phyloP scores from a whole-genome alignment of 2,797 vertebrate species.

The Paramormyrops hopkinsi region DNA sequence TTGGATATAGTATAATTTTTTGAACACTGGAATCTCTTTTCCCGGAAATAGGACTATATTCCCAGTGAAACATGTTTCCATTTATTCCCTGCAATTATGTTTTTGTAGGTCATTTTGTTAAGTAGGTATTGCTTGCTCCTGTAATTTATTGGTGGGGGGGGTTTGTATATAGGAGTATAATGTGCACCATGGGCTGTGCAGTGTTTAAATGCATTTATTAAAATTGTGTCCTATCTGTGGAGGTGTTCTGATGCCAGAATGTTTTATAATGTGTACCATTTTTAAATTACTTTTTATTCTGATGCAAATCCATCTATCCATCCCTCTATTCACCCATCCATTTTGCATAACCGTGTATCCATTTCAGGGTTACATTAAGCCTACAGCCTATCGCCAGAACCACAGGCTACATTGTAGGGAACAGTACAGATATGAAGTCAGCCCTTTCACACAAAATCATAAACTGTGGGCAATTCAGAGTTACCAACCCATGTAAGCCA shows the following conservation, averaged over 20 bases:
- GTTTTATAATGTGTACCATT: background rate
- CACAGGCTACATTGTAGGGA: background rate
- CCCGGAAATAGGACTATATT: background rate
- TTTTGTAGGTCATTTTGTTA: background rate
- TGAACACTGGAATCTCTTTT: slow-evolving; percentile 18
- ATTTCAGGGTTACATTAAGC: background rate
- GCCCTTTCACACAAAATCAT: background rate
- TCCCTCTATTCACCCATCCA: background rate
- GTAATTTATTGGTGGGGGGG: background rate
- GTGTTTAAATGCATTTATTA: background rate
- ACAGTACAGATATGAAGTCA: background rate
- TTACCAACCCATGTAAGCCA: background rate
- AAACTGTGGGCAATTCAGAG: background rate
- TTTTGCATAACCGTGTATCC: background rate
- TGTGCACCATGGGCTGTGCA: background rate
- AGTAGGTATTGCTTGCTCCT: background rate
- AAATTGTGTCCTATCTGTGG: slow-evolving; percentile 1
- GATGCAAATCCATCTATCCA: background rate
- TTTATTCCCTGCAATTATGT: background rate
- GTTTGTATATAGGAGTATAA: background rate
- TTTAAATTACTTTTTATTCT: background rate
- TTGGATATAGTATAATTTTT: slow-evolving; percentile 12
- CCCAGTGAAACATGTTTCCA: background rate
- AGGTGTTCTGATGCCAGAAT: background rate
- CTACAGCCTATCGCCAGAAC: background rate